These are phyloP conservation scores for Volucella inanis DNA, from an alignment of 2,888 invertebrate species.

Conservation along the genomic window DNA sequence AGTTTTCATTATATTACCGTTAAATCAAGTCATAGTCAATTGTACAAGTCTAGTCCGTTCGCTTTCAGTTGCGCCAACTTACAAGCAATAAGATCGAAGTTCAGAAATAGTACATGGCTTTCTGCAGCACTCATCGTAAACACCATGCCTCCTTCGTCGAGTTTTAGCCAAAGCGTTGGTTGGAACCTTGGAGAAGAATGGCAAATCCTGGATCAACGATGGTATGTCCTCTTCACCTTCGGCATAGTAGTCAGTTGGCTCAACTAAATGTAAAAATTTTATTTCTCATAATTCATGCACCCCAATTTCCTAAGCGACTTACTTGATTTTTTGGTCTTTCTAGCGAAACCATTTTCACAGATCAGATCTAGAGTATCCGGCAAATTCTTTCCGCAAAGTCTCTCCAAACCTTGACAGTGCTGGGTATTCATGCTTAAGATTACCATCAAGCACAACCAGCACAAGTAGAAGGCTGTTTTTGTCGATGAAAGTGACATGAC, in stretches of 20 bases:
- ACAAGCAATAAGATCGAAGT: constrained; percentile 70
- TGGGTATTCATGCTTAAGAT: constrained; percentile 17
- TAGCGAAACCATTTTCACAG: constrained; percentile 77
- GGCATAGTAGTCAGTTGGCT: constrained; percentile 69
- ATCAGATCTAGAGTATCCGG: constrained; percentile 74
- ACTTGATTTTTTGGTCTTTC: constrained; percentile 76
- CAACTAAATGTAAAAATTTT: constrained; percentile 40
- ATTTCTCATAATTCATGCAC: neutral
- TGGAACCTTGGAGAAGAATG: constrained; percentile 75
- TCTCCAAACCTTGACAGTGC: constrained; percentile 28
- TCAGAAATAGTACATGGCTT: constrained; percentile 77
- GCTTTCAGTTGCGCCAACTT: too few species aligned
- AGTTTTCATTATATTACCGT: too few species aligned
- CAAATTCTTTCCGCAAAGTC: constrained; percentile 76
- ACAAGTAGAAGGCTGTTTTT: neutral
- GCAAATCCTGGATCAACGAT: constrained; percentile 54
- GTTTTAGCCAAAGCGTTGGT: constrained; percentile 75
- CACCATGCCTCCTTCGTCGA: constrained; percentile 77
- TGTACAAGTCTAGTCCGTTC: neutral
- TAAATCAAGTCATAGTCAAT: neutral
- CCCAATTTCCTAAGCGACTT: constrained; percentile 26
- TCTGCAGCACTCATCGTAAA: constrained; percentile 78
- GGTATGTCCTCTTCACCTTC: constrained; percentile 54
- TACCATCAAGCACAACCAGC: constrained; percentile 21
- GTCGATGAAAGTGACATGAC: constrained; percentile 3